A percentile compares a stretch with the other conserved stretches of the same genome.
phyloP scores from a whole-genome alignment of 2,888 invertebrate species.

The Meiosimyza platycephala region DNA sequence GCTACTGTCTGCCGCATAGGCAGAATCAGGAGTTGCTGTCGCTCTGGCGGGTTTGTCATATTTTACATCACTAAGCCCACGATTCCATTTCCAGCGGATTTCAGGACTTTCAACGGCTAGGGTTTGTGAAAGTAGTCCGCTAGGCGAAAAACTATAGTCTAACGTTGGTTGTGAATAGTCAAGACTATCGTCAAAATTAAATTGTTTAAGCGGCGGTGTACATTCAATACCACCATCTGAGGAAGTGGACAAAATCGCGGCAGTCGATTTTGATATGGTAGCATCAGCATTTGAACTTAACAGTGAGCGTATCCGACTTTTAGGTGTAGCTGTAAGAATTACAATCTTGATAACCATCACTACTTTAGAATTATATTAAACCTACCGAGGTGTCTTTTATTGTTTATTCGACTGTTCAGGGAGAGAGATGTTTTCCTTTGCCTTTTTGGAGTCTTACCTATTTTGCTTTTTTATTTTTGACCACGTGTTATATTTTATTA shows the following conservation, averaged over 20 bases:
- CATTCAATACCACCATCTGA: slow-evolving; percentile 50
- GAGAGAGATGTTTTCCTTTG: slow-evolving; percentile 56
- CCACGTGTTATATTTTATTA: background rate
- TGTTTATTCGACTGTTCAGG: slow-evolving; percentile 53
- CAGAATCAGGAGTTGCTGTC: slow-evolving; percentile 44
- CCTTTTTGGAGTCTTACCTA: slow-evolving; percentile 55
- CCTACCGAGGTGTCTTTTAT: slow-evolving; percentile 56
- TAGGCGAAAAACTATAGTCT: slow-evolving; percentile 57
- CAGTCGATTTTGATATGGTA: slow-evolving; percentile 5
- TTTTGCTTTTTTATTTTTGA: slow-evolving; percentile 34
- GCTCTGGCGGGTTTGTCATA: slow-evolving; percentile 29
- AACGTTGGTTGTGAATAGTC: slow-evolving; percentile 56
- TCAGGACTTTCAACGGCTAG: slow-evolving; percentile 60
- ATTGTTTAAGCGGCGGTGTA: slow-evolving; percentile 58
- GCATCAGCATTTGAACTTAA: slow-evolving; percentile 12
- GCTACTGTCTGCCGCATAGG: slow-evolving; percentile 52
- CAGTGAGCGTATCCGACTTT: slow-evolving; percentile 46
- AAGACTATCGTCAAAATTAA: slow-evolving; percentile 56
- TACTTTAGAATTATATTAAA: background rate
- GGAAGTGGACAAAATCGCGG: slow-evolving; percentile 42
- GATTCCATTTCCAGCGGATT: slow-evolving; percentile 62
- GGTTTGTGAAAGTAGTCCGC: slow-evolving; percentile 58
- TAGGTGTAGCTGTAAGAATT: slow-evolving; percentile 54
- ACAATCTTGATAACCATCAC: background rate
- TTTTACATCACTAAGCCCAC: slow-evolving; percentile 19